Evolutionary conservation across 1,140 invertebrate species (phyloP).

Genomic region (Lithobius niger): DNA sequence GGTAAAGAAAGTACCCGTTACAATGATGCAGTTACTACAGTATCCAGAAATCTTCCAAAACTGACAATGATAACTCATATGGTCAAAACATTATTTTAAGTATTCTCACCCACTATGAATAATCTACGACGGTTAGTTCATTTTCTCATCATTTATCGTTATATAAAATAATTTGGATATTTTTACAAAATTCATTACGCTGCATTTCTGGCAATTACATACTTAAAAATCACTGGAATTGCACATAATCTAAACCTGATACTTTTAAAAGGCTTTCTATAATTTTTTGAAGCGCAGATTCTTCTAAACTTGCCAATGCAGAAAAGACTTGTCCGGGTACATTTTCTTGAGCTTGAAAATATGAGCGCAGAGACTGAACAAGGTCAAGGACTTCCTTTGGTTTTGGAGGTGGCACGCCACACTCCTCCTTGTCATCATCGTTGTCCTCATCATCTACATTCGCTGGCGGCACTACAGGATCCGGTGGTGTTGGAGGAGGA

Average conservation of each 20-base stretch:
- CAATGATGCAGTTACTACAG: too few species aligned
- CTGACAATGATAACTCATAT: too few species aligned
- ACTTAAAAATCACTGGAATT: too few species aligned
- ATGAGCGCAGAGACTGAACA: neutral
- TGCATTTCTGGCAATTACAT: too few species aligned
- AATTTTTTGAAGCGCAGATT: neutral
- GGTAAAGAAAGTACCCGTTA: too few species aligned
- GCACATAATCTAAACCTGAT: neutral
- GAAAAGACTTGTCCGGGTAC: slow-evolving; percentile 4
- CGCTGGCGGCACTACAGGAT: neutral
- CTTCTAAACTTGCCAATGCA: slow-evolving; percentile 2
- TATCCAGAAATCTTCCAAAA: too few species aligned
- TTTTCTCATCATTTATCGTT: too few species aligned
- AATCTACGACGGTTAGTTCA: too few species aligned
- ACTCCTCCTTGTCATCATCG: slow-evolving; percentile 2
- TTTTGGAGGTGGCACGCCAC: neutral
- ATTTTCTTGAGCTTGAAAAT: slow-evolving; percentile 8
- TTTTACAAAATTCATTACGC: too few species aligned
- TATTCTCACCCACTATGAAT: too few species aligned
- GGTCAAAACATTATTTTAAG: too few species aligned
- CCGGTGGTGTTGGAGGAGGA: neutral
- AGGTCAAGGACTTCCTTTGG: neutral
- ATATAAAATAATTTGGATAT: too few species aligned
- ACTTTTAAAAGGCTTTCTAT: neutral
- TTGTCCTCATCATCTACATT: neutral